Evolutionary conservation across 2,888 invertebrate genomes (phyloP).

Genomic region (Cordilura impudica): DNA sequence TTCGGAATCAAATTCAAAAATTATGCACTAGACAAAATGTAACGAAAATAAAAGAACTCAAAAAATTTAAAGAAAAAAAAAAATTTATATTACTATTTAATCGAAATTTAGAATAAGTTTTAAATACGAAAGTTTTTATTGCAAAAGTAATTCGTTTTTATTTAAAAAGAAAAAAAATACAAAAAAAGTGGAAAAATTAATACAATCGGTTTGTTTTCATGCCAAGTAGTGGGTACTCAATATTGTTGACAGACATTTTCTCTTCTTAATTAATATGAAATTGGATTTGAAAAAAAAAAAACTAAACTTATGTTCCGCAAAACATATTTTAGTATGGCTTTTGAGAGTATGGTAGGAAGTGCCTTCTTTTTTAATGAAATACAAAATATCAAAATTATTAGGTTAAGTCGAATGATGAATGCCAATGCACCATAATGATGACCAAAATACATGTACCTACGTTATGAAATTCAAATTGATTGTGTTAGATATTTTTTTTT

Average conservation of each 20-base stretch:
- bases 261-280: neutral
- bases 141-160: neutral
- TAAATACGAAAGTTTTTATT: neutral
- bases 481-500: neutral
- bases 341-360: constrained; percentile 45
- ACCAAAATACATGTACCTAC: neutral
- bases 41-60: constrained; percentile 28
- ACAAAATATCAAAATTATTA: constrained; percentile 42
- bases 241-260: neutral
- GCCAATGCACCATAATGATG: neutral
- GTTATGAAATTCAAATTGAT: constrained; percentile 28
- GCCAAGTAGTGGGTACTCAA: neutral
- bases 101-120: constrained; percentile 58
- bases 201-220: neutral
- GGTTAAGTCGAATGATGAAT: constrained; percentile 40
- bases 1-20: constrained; percentile 76
- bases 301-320: neutral
- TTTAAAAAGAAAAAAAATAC: neutral
- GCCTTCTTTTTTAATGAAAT: constrained; percentile 48
- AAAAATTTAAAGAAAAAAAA: constrained; percentile 28
- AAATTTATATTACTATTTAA: constrained; percentile 44
- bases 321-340: constrained; percentile 12
- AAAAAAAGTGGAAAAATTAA: neutral
- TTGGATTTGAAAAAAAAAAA: neutral
- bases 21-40: constrained; percentile 57